phyloP scores from a whole-genome alignment of 2,797 vertebrate genomes.

The Potorous gilbertii region DNA sequence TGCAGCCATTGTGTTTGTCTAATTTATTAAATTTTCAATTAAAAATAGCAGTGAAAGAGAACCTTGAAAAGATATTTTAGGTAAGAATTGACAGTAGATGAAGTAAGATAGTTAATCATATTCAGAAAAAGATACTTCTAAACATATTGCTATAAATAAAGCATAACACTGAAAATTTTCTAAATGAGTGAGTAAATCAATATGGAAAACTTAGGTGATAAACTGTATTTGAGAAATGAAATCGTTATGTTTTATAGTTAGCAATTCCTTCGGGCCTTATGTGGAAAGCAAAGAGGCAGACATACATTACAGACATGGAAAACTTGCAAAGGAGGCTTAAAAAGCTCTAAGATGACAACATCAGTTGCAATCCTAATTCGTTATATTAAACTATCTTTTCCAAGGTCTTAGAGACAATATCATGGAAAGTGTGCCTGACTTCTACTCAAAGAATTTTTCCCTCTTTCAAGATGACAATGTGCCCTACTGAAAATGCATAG shows the following conservation, averaged over 20 bases:
- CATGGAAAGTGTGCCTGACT: not conserved
- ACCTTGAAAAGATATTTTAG: not conserved
- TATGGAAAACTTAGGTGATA: slow-evolving; percentile 9
- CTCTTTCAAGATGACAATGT: not conserved
- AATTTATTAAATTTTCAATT: not conserved
- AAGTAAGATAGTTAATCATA: not conserved
- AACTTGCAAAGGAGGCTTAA: not conserved
- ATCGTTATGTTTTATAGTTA: not conserved
- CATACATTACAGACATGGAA: not conserved
- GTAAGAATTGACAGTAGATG: not conserved
- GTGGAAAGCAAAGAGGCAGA: slow-evolving; percentile 36
- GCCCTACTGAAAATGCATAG: not conserved
- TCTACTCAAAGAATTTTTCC: not conserved
- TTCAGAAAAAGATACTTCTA: not conserved
- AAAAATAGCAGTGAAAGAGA: not conserved
- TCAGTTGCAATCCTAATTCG: not conserved
- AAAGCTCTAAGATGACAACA: not conserved
- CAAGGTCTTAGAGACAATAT: not conserved
- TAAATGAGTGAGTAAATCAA: slow-evolving; percentile 49
- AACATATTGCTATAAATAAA: not conserved
- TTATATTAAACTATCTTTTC: not conserved
- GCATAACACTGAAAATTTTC: slow-evolving; percentile 35
- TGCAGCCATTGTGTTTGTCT: not conserved
- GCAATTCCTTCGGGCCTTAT: slow-evolving; percentile 21
- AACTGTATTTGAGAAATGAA: slow-evolving; percentile 35